Conservation (phyloP, 1,140 invertebrate genomes). For the Macrostomum lignano region DNA sequence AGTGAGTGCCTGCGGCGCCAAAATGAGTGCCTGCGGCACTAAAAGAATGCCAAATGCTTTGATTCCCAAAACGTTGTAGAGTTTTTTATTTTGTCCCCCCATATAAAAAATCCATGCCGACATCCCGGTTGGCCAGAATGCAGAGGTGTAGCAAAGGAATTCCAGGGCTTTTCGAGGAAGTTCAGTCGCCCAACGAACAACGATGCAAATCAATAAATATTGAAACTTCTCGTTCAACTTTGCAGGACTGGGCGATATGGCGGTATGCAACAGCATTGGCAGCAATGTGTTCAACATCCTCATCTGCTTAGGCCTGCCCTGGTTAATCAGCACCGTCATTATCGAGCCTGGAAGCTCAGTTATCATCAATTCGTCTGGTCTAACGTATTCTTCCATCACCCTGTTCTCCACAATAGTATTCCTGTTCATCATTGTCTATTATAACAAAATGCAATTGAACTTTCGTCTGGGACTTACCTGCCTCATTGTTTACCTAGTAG, state of each 20-base stretch:
- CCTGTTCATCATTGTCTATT: slow-evolving; percentile 12
- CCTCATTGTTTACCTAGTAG: slow-evolving; percentile 13
- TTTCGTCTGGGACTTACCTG: slow-evolving; percentile 13
- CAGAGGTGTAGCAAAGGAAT: no score
- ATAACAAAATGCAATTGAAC: slow-evolving; percentile 15
- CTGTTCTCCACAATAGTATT: slow-evolving; percentile 18
- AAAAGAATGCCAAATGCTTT: no score
- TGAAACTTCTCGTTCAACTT: background rate
- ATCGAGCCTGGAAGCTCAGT: slow-evolving; percentile 10
- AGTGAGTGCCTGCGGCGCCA: no score
- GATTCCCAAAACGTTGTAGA: no score
- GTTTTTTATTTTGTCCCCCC: no score
- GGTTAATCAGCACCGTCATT: slow-evolving; percentile 29
- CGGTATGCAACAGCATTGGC: slow-evolving; percentile 83
- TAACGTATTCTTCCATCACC: slow-evolving; percentile 14
- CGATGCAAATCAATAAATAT: slow-evolving; percentile 1
- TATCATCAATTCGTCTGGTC: slow-evolving; percentile 12
- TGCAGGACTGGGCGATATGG: slow-evolving; percentile 49
- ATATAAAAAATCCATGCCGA: no score
- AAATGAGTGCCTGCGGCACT: no score
- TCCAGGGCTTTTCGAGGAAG: no score
- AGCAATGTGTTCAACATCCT: slow-evolving; percentile 98
- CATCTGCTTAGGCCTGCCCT: slow-evolving; percentile 70
- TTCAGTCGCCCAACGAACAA: no score
- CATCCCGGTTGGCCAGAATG: no score